Evolutionary conservation across 2,888 invertebrate genomes (phyloP).

Genomic region (Thymelicus acteon): DNA sequence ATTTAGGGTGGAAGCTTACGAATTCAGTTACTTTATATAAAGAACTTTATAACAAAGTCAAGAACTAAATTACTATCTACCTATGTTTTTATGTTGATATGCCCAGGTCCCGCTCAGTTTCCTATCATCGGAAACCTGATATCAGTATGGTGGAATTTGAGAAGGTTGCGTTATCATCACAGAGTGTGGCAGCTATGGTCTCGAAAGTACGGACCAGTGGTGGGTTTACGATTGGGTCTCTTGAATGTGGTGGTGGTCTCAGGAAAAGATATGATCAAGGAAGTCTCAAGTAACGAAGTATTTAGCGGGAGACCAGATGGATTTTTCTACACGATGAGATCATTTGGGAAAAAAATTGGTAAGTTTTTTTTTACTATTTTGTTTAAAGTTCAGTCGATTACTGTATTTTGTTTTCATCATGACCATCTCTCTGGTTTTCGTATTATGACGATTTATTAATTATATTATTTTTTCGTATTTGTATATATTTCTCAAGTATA

Average conservation of each 20-base stretch:
- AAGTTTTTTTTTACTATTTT: constrained; percentile 46
- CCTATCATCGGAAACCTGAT: constrained; percentile 72
- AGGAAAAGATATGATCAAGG: constrained; percentile 86
- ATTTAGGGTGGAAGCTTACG: too few relatives aligned
- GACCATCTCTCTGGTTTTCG: too few relatives aligned
- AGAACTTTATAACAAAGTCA: too few relatives aligned
- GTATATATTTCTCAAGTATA: too few relatives aligned
- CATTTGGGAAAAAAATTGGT: constrained; percentile 89
- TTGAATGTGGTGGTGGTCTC: constrained; percentile 86
- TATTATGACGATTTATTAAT: too few relatives aligned
- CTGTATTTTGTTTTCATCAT: too few relatives aligned
- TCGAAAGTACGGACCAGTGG: constrained; percentile 85
- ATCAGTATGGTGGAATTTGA: constrained; percentile 61
- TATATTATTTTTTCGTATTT: too few relatives aligned
- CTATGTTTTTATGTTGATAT: background rate
- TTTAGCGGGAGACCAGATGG: constrained; percentile 90
- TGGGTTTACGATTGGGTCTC: constrained; percentile 87
- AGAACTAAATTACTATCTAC: too few relatives aligned
- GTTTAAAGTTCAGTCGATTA: too few relatives aligned
- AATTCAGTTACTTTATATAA: background rate
- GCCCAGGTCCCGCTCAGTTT: constrained; percentile 63
- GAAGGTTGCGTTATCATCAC: constrained; percentile 74
- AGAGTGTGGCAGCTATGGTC: constrained; percentile 86
- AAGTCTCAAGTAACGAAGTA: constrained; percentile 86
- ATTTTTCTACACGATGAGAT: constrained; percentile 88